A percentile compares a stretch with the other conserved stretches of the same genome.
Evolutionary conservation across 2,113 vertebrate genomes (phyloP).

Genomic region (Chaetura pelagica): DNA sequence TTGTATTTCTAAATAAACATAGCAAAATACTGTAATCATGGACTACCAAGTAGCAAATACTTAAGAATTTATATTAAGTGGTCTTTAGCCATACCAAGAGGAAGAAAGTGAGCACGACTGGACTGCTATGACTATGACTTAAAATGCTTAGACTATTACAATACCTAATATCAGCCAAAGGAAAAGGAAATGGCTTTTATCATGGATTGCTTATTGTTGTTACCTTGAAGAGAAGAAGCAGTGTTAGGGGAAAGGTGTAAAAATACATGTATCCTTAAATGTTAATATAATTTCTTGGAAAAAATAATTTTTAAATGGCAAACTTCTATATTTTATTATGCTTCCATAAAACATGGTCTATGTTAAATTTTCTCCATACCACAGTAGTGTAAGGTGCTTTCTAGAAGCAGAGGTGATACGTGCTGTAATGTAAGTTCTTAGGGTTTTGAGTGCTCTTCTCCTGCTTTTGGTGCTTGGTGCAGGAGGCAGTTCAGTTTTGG

Average conservation of each 20-base stretch:
- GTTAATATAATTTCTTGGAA: neutral
- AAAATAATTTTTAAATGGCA: neutral
- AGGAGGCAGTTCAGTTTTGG: neutral
- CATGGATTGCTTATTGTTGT: accelerated
- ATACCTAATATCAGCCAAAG: constrained; percentile 15
- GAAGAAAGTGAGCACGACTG: neutral
- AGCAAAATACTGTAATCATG: constrained; percentile 8
- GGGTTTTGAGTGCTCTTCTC: neutral
- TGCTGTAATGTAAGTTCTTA: neutral
- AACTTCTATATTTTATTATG: neutral
- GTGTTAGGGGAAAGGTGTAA: neutral
- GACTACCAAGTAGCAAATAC: neutral
- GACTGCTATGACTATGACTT: neutral
- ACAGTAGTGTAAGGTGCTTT: neutral
- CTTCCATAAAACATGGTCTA: neutral
- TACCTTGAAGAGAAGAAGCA: neutral
- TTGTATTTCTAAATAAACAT: constrained; percentile 1
- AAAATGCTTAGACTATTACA: neutral
- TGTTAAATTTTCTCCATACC: neutral
- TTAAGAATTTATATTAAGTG: neutral
- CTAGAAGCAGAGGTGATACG: neutral
- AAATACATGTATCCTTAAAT: neutral
- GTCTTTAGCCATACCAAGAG: neutral
- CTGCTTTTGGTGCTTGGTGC: neutral
- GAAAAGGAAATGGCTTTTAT: neutral